Evolutionary conservation across 2,797 vertebrate genomes (phyloP).

Genomic region (Lithobates pipiens): DNA sequence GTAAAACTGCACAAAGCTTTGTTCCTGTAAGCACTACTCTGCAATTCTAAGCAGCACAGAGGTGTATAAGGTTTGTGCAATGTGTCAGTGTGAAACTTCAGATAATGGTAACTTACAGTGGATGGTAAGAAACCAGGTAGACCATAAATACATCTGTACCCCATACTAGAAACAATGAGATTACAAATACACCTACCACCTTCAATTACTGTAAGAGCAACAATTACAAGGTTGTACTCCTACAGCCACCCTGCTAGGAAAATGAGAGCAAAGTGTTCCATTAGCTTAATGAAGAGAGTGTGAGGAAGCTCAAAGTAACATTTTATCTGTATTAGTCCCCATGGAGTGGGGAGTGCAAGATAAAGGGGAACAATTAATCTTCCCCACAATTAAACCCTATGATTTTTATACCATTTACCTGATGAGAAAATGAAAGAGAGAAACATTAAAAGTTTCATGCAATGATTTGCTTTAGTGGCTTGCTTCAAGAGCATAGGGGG

Average conservation of each 20-base stretch:
- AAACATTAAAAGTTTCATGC: slow-evolving; percentile 64
- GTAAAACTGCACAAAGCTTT: not conserved
- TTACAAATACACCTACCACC: slow-evolving; percentile 81
- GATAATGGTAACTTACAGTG: slow-evolving; percentile 67
- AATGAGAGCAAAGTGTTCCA: slow-evolving; percentile 84
- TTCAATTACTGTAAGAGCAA: slow-evolving; percentile 80
- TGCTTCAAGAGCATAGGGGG: not conserved
- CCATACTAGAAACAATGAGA: slow-evolving; percentile 80
- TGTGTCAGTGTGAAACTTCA: slow-evolving; percentile 12
- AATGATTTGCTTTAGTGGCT: slow-evolving; percentile 60
- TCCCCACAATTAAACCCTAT: slow-evolving; percentile 76
- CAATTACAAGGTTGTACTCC: slow-evolving; percentile 82
- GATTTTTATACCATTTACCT: slow-evolving; percentile 67
- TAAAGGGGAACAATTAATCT: slow-evolving; percentile 78
- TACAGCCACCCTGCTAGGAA: slow-evolving; percentile 79
- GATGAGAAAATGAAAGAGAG: slow-evolving; percentile 70
- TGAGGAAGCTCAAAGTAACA: slow-evolving; percentile 68
- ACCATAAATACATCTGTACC: slow-evolving; percentile 77
- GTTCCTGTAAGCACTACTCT: not conserved
- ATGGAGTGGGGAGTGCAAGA: slow-evolving; percentile 69
- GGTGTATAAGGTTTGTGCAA: not conserved
- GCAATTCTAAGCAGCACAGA: not conserved
- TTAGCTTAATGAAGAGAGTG: slow-evolving; percentile 82
- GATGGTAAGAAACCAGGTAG: slow-evolving; percentile 74
- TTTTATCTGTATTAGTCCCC: slow-evolving; percentile 78